Conservation (phyloP, 92 coral and sea anemone genomes). For the Epizoanthus stellaris region DNA sequence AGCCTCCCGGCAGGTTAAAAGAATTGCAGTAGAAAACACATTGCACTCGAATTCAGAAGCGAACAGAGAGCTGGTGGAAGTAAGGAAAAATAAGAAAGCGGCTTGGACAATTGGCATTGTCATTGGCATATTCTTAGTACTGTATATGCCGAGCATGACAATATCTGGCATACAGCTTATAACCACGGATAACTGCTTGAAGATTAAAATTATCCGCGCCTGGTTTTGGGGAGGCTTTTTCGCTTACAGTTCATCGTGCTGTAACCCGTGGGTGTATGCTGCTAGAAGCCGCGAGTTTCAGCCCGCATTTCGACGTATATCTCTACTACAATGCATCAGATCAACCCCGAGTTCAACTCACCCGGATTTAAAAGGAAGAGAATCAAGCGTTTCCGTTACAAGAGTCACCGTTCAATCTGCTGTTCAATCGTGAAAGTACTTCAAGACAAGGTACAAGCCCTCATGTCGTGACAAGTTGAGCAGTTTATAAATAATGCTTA, state of each 20-base stretch:
- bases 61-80: conserved; percentile 1
- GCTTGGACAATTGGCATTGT: conserved; percentile 79
- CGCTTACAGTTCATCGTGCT: conserved; percentile 72
- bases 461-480: background rate
- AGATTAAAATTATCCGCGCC: conserved; percentile 61
- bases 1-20: conserved; percentile 56
- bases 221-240: conserved; percentile 88
- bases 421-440: background rate
- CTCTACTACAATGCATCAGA: background rate
- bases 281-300: conserved; percentile 66
- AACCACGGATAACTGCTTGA: conserved; percentile 65
- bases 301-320: conserved; percentile 61
- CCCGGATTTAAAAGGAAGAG: background rate
- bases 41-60: conserved; percentile 5
- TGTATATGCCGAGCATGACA: conserved; percentile 77
- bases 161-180: conserved; percentile 70
- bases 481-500: too few relatives aligned
- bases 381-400: background rate
- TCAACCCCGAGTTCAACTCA: background rate
- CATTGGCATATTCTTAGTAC: conserved; percentile 65
- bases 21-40: conserved; percentile 57
- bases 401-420: background rate
- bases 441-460: background rate
- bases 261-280: conserved; percentile 85
- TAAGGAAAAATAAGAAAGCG: conserved; percentile 66